Conservation (phyloP, 2,113 vertebrate species). For the Candoia aspera region DNA sequence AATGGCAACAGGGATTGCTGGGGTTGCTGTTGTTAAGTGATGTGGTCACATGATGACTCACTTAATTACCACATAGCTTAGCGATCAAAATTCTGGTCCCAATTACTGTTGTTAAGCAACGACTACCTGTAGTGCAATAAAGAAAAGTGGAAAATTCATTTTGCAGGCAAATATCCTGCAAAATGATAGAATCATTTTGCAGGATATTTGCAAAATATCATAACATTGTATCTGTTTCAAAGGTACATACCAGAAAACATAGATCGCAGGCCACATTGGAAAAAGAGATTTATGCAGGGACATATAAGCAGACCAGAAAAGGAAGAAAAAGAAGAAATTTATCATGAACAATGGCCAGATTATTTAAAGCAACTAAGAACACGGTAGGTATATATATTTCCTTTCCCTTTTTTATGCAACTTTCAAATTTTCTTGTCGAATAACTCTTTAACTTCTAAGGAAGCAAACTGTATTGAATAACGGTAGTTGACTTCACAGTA, state of each 20-base stretch:
- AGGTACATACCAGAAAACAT: conserved; percentile 83
- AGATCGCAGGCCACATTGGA: conserved; percentile 79
- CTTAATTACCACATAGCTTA: not conserved
- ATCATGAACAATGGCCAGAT: conserved; percentile 87
- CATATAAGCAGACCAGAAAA: conserved; percentile 82
- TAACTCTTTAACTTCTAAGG: not conserved
- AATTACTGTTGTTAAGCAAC: not conserved
- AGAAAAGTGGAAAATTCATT: not conserved
- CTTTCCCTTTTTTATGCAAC: not conserved
- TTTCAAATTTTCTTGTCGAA: not conserved
- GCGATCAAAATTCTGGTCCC: not conserved
- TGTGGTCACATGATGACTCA: not conserved
- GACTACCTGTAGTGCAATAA: not conserved
- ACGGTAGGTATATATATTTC: conserved; percentile 69
- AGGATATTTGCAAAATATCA: too few relatives aligned
- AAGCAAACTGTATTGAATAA: not conserved
- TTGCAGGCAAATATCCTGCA: not conserved
- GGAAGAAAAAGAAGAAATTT: conserved; percentile 88
- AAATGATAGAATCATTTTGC: too few relatives aligned
- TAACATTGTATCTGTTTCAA: not conserved
- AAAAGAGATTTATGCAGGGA: conserved; percentile 89
- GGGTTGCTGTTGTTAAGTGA: not conserved
- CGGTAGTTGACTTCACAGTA: not conserved
- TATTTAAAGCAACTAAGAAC: conserved; percentile 80
- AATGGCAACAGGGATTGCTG: not conserved